A percentile compares a stretch with the other conserved stretches of the same genome.
Conservation (phyloP, 2,888 invertebrate species). For the Liopterus haemorrhoidalis region DNA sequence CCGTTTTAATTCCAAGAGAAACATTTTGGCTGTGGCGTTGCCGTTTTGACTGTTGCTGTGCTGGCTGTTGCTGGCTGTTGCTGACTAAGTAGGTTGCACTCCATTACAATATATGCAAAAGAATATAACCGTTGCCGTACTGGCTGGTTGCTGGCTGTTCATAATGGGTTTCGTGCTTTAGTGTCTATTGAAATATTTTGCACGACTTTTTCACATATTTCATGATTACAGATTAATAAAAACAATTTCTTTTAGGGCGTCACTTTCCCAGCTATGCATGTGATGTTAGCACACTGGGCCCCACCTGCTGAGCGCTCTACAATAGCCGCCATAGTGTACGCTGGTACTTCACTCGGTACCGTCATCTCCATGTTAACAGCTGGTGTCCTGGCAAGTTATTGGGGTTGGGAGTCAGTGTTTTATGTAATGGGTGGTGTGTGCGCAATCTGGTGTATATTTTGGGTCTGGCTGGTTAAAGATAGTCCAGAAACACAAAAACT, state of each 20-base stretch:
- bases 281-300: constrained; percentile 82
- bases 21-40: too few species aligned
- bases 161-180: too few species aligned
- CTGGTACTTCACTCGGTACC: constrained; percentile 82
- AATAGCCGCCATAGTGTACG: constrained; percentile 74
- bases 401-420: constrained; percentile 77
- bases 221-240: too few species aligned
- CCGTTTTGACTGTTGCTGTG: too few species aligned
- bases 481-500: constrained; percentile 50
- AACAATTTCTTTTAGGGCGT: constrained; percentile 60
- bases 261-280: constrained; percentile 88
- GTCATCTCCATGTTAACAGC: constrained; percentile 73
- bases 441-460: constrained; percentile 67
- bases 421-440: constrained; percentile 72
- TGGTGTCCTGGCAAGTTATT: constrained; percentile 62
- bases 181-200: too few species aligned
- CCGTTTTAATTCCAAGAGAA: too few species aligned
- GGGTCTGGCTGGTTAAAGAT: constrained; percentile 64
- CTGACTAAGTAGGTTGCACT: too few species aligned
- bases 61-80: too few species aligned
- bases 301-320: constrained; percentile 81
- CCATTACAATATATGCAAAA: too few species aligned
- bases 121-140: too few species aligned
- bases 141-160: too few species aligned
- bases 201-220: too few species aligned